Percentiles rank a stretch among this genome's conserved stretches.
Conservation (phyloP, 2,113 vertebrate species). For the Lethenteron camtschaticum region DNA sequence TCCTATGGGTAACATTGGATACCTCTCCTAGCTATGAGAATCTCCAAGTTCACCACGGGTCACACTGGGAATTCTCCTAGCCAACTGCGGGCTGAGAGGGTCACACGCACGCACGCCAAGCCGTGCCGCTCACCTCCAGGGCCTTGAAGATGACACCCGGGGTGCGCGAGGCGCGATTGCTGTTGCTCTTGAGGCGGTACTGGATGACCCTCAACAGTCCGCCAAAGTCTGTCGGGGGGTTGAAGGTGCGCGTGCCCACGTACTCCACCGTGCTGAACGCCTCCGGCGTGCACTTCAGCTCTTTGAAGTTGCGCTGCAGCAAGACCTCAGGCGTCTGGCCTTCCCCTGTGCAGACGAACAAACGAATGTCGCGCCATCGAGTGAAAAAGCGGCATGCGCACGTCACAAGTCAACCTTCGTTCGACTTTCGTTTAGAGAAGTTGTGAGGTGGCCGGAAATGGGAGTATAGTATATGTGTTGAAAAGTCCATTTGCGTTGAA, state of each 20-base stretch:
- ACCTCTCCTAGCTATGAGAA: too few relatives aligned
- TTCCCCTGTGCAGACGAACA: constrained; percentile 30
- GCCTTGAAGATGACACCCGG: constrained; percentile 81
- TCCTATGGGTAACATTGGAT: too few relatives aligned
- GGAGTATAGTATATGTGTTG: too few relatives aligned
- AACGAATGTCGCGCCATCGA: constrained; percentile 1
- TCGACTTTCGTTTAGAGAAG: too few relatives aligned
- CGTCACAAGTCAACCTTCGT: too few relatives aligned
- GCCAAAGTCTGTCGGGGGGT: constrained; percentile 86
- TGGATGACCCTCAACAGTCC: constrained; percentile 62
- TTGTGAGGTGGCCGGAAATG: too few relatives aligned
- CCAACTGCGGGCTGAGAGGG: too few relatives aligned
- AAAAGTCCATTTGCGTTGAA: too few relatives aligned
- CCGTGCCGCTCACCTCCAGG: constrained; percentile 38
- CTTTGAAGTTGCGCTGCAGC: constrained; percentile 84
- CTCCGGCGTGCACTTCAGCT: constrained; percentile 69
- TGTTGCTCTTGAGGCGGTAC: constrained; percentile 80
- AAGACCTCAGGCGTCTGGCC: constrained; percentile 69
- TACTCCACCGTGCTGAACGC: constrained; percentile 97
- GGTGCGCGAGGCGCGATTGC: constrained; percentile 69
- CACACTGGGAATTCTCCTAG: too few relatives aligned
- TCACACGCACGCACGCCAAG: too few relatives aligned
- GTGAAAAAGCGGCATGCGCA: too few relatives aligned
- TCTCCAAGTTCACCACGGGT: too few relatives aligned
- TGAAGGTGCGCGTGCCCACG: constrained; percentile 81